A percentile compares a stretch with the other conserved stretches of the same genome.
These are phyloP conservation scores for Crossocerus cetratus DNA, from an alignment of 2,888 invertebrate genomes.

Conservation along the genomic window DNA sequence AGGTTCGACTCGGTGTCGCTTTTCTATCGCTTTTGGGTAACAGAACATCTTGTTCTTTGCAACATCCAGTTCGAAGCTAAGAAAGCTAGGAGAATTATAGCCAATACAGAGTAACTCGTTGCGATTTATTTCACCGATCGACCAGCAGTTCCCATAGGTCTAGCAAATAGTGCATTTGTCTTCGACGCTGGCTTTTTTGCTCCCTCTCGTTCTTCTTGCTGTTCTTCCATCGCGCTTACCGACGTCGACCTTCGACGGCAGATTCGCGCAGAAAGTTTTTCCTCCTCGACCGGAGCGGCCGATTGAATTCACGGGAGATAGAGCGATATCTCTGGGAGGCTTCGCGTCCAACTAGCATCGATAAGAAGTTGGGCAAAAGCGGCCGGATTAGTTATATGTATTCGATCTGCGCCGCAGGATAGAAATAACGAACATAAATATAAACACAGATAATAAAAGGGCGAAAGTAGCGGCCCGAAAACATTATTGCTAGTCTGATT, in stretches of 20 bases:
- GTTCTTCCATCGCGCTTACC: neutral
- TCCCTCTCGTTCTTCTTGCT: neutral
- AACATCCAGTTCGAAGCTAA: no score
- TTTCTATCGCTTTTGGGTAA: no score
- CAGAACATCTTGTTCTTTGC: no score
- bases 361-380: neutral
- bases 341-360: neutral
- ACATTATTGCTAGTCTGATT: neutral
- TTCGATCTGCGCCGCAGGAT: neutral
- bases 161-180: neutral
- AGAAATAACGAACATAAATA: no score
- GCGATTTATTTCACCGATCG: neutral
- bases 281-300: neutral
- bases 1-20: no score
- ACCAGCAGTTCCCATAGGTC: neutral
- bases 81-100: no score
- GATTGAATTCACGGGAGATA: constrained; percentile 3
- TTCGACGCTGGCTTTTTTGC: neutral
- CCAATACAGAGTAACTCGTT: no score
- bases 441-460: no score
- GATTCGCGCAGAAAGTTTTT: neutral
- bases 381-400: neutral
- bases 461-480: no score
- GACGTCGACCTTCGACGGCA: neutral
- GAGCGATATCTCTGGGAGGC: neutral